A percentile compares a stretch with the other conserved stretches of the same genome.
Evolutionary conservation across 2,888 invertebrate genomes (phyloP).

Genomic region (Drosophila rellima): DNA sequence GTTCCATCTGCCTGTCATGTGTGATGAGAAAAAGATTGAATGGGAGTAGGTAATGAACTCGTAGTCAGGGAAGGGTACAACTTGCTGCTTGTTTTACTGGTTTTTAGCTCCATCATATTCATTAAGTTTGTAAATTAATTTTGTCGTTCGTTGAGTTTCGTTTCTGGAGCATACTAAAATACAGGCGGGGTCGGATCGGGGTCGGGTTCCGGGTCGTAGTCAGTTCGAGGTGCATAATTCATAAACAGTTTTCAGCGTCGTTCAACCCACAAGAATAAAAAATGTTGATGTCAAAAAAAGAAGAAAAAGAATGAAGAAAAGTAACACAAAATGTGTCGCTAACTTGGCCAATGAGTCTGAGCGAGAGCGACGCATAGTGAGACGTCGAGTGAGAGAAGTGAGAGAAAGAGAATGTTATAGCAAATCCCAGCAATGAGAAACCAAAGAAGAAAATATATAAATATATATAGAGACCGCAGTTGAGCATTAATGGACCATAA

Average conservation of each 20-base stretch:
- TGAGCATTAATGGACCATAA: slow-evolving; percentile 16
- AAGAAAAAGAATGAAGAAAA: not conserved
- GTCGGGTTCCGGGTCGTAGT: not conserved
- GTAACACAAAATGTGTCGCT: slow-evolving; percentile 23
- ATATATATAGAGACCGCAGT: slow-evolving; percentile 30
- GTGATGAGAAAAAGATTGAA: slow-evolving; percentile 26
- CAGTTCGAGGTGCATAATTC: slow-evolving; percentile 52
- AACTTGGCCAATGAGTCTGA: slow-evolving; percentile 21
- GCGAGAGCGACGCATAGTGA: slow-evolving; percentile 8
- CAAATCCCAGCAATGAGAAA: slow-evolving; percentile 38
- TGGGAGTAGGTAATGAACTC: not conserved
- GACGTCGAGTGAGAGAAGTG: slow-evolving; percentile 12
- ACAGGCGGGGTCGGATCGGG: not conserved
- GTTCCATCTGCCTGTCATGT: slow-evolving; percentile 36
- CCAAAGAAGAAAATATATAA: slow-evolving; percentile 13
- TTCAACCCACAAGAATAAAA: slow-evolving; percentile 26
- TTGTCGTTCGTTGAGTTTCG: slow-evolving; percentile 72
- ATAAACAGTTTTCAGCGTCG: slow-evolving; percentile 52
- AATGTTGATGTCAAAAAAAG: slow-evolving; percentile 31
- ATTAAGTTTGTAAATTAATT: slow-evolving; percentile 79
- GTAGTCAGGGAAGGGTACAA: slow-evolving; percentile 10
- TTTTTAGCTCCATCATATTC: slow-evolving; percentile 53
- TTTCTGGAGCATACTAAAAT: slow-evolving; percentile 61
- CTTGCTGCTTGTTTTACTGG: slow-evolving; percentile 27
- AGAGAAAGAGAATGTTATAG: slow-evolving; percentile 16